A percentile compares a stretch with the other conserved stretches of the same genome.
phyloP scores from a whole-genome alignment of 2,888 invertebrate genomes.

The Erebia aethiops region DNA sequence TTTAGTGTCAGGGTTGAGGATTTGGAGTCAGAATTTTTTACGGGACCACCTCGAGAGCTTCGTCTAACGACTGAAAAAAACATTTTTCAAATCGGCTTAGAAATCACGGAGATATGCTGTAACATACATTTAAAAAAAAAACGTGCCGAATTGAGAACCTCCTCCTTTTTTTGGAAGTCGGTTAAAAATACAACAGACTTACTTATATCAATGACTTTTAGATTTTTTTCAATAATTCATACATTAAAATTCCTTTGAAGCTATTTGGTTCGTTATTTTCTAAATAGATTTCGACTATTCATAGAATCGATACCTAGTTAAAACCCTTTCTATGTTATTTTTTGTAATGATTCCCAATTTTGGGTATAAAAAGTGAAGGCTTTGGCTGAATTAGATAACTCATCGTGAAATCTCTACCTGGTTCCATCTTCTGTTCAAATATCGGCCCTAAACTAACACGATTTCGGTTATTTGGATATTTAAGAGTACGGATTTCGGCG shows the following conservation, averaged over 20 bases:
- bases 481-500: too few relatives aligned
- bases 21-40: too few relatives aligned
- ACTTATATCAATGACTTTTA: not conserved
- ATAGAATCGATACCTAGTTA: not conserved
- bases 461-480: not conserved
- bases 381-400: slow-evolving; percentile 13
- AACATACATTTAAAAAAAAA: too few relatives aligned
- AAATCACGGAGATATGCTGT: too few relatives aligned
- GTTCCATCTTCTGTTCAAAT: slow-evolving; percentile 22
- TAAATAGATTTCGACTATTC: not conserved
- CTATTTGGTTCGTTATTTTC: not conserved
- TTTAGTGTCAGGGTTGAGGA: too few relatives aligned
- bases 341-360: not conserved
- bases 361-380: slow-evolving; percentile 8
- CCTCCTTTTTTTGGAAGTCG: not conserved
- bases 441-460: slow-evolving; percentile 3
- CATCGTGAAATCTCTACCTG: slow-evolving; percentile 20
- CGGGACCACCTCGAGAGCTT: too few relatives aligned
- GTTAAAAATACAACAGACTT: not conserved
- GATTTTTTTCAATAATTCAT: not conserved
- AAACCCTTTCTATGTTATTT: slow-evolving; percentile 9
- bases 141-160: too few relatives aligned
- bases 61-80: too few relatives aligned
- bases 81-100: too few relatives aligned
- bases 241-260: not conserved